phyloP scores from a whole-genome alignment of 2,888 invertebrate species.

The Eurois occulta region DNA sequence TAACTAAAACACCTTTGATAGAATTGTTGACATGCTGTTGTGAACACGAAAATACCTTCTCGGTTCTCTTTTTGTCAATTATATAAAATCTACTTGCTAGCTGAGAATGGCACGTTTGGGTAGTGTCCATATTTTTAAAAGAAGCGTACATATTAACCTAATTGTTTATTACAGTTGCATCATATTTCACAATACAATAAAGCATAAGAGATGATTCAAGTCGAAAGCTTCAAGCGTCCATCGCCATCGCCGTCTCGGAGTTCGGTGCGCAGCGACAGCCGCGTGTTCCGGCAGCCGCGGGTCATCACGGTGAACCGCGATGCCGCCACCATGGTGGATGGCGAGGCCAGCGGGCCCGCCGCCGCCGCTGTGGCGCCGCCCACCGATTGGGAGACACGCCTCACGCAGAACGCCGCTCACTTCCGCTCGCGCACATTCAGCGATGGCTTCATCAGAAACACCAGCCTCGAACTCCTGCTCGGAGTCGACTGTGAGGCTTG shows the following conservation, averaged over 20 bases:
- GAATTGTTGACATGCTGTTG: slow-evolving; percentile 27
- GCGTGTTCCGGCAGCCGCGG: slow-evolving; percentile 86
- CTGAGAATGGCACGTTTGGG: background rate
- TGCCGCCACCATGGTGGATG: slow-evolving; percentile 88
- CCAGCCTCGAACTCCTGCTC: slow-evolving; percentile 87
- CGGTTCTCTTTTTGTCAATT: background rate
- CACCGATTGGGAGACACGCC: slow-evolving; percentile 79
- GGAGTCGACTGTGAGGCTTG: slow-evolving; percentile 90
- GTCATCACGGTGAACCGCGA: slow-evolving; percentile 89
- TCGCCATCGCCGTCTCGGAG: slow-evolving; percentile 88
- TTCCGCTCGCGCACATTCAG: slow-evolving; percentile 89
- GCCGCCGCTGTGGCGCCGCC: slow-evolving; percentile 61
- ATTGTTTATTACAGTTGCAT: slow-evolving; percentile 56
- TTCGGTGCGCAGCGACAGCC: slow-evolving; percentile 86
- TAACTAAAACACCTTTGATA: slow-evolving; percentile 26
- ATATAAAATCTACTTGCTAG: background rate
- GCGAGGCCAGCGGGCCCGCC: slow-evolving; percentile 74
- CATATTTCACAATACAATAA: slow-evolving; percentile 48
- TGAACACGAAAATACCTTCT: slow-evolving; percentile 12
- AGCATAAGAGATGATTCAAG: slow-evolving; percentile 83
- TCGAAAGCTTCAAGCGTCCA: slow-evolving; percentile 85
- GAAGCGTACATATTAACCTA: background rate
- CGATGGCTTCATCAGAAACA: slow-evolving; percentile 88
- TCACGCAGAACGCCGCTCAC: slow-evolving; percentile 79
- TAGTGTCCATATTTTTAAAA: background rate